Conservation (phyloP, 2,888 invertebrate species). For the Dryobotodes eremita region DNA sequence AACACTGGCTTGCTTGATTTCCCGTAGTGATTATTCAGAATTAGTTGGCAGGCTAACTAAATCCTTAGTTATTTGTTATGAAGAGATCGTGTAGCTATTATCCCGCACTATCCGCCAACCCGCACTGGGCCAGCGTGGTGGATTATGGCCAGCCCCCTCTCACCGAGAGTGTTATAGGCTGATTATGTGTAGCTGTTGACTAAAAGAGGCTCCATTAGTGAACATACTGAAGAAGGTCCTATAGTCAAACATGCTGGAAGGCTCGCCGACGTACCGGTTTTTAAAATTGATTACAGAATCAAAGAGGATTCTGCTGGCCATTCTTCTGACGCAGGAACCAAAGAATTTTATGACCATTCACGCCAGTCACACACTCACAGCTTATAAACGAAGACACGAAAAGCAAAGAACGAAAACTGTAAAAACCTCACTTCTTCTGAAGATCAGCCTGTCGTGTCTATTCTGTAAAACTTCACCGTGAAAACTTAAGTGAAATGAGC, state of each 20-base stretch:
- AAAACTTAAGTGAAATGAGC: background rate
- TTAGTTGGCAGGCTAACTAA: slow-evolving; percentile 13
- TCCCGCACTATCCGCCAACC: background rate
- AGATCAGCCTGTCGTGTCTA: background rate
- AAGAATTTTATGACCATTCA: background rate
- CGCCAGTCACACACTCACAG: no score
- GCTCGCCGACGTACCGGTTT: background rate
- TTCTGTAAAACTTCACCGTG: background rate
- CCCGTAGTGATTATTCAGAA: slow-evolving; percentile 20
- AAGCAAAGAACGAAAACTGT: background rate
- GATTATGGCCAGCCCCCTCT: background rate
- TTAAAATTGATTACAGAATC: background rate
- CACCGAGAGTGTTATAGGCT: background rate
- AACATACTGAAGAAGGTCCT: background rate
- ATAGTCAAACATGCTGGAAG: background rate
- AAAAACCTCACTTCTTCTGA: background rate
- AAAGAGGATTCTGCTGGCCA: background rate
- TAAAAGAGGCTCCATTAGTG: background rate
- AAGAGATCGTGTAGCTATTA: background rate
- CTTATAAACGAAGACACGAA: background rate
- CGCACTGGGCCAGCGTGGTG: background rate
- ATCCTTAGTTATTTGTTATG: slow-evolving; percentile 14
- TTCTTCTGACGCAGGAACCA: background rate
- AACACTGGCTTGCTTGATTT: slow-evolving; percentile 26
- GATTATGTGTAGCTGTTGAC: background rate